Percentiles rank a stretch among this genome's conserved stretches.
Conservation (phyloP, 2,113 vertebrate species). For the Polyodon spathula region DNA sequence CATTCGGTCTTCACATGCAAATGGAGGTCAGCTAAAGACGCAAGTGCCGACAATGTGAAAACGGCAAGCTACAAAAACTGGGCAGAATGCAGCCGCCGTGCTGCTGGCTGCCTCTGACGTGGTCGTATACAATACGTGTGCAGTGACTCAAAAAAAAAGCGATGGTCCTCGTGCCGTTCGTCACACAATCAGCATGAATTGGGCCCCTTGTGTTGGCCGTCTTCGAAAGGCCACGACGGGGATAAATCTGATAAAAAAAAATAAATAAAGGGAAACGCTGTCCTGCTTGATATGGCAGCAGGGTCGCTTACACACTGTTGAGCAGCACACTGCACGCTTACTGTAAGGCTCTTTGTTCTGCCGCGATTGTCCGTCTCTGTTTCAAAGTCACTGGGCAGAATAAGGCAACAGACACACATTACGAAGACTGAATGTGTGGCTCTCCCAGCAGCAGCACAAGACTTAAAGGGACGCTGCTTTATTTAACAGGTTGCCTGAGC, state of each 20-base stretch:
- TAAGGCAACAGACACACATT: no score
- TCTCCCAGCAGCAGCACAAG: no score
- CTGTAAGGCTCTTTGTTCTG: no score
- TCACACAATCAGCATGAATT: slow-evolving; percentile 11
- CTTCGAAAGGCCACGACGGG: not conserved
- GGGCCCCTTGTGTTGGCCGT: slow-evolving; percentile 9
- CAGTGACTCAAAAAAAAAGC: no score
- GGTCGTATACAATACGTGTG: no score
- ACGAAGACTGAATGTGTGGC: no score
- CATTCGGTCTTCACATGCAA: slow-evolving; percentile 23
- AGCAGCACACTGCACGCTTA: not conserved
- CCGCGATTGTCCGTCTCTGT: no score
- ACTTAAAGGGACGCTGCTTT: no score
- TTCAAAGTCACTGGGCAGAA: no score
- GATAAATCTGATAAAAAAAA: slow-evolving; percentile 4
- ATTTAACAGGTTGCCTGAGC: no score
- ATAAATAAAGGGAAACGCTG: no score
- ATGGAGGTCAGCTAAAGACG: slow-evolving; percentile 28
- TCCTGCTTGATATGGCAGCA: not conserved
- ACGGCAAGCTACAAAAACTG: not conserved
- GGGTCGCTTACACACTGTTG: not conserved
- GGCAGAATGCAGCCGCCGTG: not conserved
- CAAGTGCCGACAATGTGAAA: slow-evolving; percentile 33
- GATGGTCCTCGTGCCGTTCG: not conserved
- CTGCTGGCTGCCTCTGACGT: not conserved